Evolutionary conservation across 2,113 vertebrate species (phyloP), one percentile per base, ranked within the genome.

Genomic region (Oophaga pumilio): DNA sequence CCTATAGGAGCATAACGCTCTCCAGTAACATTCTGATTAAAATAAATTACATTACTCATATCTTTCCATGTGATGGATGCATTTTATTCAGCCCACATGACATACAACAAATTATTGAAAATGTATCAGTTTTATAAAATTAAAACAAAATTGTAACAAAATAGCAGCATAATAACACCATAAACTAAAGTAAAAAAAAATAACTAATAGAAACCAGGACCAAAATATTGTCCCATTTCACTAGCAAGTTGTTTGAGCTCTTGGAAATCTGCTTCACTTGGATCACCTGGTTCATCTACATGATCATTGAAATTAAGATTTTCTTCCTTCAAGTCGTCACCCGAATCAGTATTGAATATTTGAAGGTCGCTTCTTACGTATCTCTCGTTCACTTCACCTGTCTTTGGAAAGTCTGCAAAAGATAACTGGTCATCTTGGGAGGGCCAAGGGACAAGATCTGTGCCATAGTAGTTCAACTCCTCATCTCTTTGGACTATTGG

Each of bases 181-280:
- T 43, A 50, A 59, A 15, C 43, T 50, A 24, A 53, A 24, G 14
- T 50, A 20, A 53, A 24, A n/a, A n/a, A 18, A 50, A 12, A 33
- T 22, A 22, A 13, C 78, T 77, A 86, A 59, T 84, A 90, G 68
- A 89, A 88, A 14, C 68, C 79, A 57, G 88, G 43, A 33, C 83
- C 80, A 68, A 90, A 85, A 57, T 89, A 87, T 78, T 86, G 89
- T 14, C 83, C 86, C 78, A 88, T 89, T 83, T 89, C 69, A 26
- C 71, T 24, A 11, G 82, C 85, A 66, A 87, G 15, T 64, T 82
- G 82, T 50, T 90, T 89, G 15, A 89, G 85, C 64, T 90, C 89
- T 71, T 84, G 89, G 78, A 89, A 90, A 49, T 89, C 64, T 6
- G 49, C 18, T n/a, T 77, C 77, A 71, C 77, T 87, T 68, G 85